Evolutionary conservation across 2,113 vertebrate genomes (phyloP), one percentile per base, ranked within the genome.

Genomic region (Patagioenas fasciata): DNA sequence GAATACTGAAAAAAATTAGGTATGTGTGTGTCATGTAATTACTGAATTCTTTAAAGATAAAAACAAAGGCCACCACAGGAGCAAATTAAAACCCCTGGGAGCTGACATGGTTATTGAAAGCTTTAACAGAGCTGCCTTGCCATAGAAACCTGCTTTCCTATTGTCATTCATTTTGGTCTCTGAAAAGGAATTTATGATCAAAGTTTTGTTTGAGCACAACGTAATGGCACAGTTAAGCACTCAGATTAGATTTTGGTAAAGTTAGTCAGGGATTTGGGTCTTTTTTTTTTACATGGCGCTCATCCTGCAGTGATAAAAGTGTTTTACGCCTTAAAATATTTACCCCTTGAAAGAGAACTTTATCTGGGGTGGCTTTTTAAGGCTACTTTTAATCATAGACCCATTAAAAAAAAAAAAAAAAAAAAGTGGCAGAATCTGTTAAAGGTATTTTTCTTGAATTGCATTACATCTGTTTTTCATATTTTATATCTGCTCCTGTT

Each of bases 21-120:
- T 88, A 66, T 8, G 3, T 78, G 42, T 87, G 36, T 93, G 80
- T 93, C 82, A 34, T 95, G 84, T 93, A 93, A 92, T 94, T 86
- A 81, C 81, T 86, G 80, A 94, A 72, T 93, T 93, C 89, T 96
- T 89, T 96, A 91, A 96, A 93, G 87, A 78, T 92, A 96, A 95
- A 96, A 95, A 94, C 83, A 97, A 96, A 92, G 93, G 93, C 92
- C 86, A 94, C 81, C 93, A 71, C 72, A 97, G 87, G 92, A 95
- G 80, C 88, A 95, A 97, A 97, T 97, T 95, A 93, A 96, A 97
- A 91, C 94, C 91, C 95, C 74, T 96, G 96, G 95, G 96, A 97
- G 78, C 86, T 92, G 91, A 95, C 92, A 91, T 85, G 77, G 86
- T 96, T 95, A 95, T 89, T 97, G 92, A 97, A 96, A 96, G 93